A percentile compares a stretch with the other conserved stretches of the same genome.
Evolutionary conservation across 2,888 invertebrate genomes (phyloP).

Genomic region (Archips crataeganus): DNA sequence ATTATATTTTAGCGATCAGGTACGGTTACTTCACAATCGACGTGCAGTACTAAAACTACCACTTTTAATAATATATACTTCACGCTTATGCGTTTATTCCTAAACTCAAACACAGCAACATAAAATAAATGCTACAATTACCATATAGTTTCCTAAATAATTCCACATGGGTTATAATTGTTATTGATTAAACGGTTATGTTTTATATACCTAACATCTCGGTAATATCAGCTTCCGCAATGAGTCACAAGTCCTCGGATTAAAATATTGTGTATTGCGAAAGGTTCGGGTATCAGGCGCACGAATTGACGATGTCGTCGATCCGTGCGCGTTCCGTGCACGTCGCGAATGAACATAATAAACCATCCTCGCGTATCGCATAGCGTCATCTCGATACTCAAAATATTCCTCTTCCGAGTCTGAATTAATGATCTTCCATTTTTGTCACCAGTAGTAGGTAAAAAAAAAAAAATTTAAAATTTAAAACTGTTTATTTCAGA

Average conservation of each 20-base stretch:
- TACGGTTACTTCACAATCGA: background rate
- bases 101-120: background rate
- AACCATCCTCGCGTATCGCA: constrained; percentile 6
- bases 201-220: background rate
- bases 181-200: background rate
- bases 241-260: constrained; percentile 3
- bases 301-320: background rate
- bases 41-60: constrained; percentile 11
- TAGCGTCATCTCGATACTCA: constrained; percentile 10
- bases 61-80: constrained; percentile 4
- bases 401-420: constrained; percentile 13
- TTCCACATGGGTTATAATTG: background rate
- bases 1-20: constrained; percentile 5
- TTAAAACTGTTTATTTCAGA: no score
- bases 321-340: background rate
- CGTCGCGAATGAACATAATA: constrained; percentile 16
- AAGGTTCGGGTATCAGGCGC: constrained; percentile 9
- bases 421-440: background rate
- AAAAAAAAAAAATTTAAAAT: no score
- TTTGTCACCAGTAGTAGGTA: no score
- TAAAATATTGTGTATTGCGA: background rate
- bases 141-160: background rate
- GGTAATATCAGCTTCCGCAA: constrained; percentile 1
- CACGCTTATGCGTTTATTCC: background rate
- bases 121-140: background rate